Evolutionary conservation across 2,888 invertebrate genomes (phyloP).

Genomic region (Mesopsocus fuscifrons): DNA sequence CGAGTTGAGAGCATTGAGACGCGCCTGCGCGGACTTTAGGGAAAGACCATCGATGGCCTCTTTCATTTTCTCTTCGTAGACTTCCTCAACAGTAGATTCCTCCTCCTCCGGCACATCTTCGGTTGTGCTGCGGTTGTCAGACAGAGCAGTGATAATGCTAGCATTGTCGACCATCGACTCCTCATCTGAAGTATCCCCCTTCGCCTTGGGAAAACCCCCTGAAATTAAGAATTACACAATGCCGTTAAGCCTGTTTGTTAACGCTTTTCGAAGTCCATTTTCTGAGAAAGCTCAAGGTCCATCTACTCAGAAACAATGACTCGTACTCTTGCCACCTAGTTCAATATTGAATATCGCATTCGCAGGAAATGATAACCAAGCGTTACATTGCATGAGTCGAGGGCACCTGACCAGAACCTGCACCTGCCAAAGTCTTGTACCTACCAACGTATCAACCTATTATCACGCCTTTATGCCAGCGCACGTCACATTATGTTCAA

Average conservation of each 20-base stretch:
- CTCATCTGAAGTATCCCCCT: constrained; percentile 41
- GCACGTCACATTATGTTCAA: too few relatives aligned
- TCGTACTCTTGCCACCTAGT: too few relatives aligned
- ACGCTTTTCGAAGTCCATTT: background rate
- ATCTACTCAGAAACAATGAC: too few relatives aligned
- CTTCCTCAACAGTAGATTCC: constrained; percentile 43
- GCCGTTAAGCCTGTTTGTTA: constrained; percentile 12
- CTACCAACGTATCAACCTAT: too few relatives aligned
- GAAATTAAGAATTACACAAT: background rate
- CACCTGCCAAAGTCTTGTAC: too few relatives aligned
- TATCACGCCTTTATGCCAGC: too few relatives aligned
- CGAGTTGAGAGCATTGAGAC: constrained; percentile 48
- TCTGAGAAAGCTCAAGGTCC: too few relatives aligned
- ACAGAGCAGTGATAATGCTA: constrained; percentile 59
- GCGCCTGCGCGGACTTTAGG: constrained; percentile 74
- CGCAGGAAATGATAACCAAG: too few relatives aligned
- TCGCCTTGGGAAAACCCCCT: background rate
- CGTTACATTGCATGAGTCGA: too few relatives aligned
- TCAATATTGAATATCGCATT: too few relatives aligned
- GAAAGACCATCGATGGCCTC: constrained; percentile 73
- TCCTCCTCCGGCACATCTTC: constrained; percentile 32
- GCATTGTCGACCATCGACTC: constrained; percentile 63
- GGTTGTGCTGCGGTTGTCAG: constrained; percentile 48
- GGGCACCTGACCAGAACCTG: too few relatives aligned
- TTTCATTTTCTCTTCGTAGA: constrained; percentile 69